phyloP scores from a whole-genome alignment of 2,113 vertebrate species.

The Gila orcuttii region DNA sequence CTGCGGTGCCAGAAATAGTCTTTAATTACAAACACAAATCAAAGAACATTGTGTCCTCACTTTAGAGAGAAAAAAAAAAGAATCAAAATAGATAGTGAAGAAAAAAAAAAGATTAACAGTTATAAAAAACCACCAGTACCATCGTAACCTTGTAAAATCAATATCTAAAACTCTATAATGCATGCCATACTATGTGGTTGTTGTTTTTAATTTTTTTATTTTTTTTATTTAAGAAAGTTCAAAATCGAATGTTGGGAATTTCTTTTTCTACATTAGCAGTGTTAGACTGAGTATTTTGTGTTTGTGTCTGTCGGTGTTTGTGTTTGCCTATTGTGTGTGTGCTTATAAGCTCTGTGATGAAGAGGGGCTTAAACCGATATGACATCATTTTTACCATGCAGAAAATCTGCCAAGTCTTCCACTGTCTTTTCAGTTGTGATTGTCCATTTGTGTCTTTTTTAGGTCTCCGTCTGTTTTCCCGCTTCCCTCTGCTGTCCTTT shows the following conservation, averaged over 20 bases:
- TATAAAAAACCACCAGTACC: conserved; percentile 76
- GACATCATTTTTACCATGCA: conserved; percentile 68
- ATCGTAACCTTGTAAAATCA: conserved; percentile 73
- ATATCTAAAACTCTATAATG: conserved; percentile 73
- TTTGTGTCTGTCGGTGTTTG: background rate
- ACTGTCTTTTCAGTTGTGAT: conserved; percentile 69
- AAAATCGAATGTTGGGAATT: conserved; percentile 52
- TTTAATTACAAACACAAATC: conserved; percentile 77
- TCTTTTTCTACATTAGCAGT: conserved; percentile 67
- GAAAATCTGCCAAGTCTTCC: conserved; percentile 64
- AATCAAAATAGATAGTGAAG: conserved; percentile 71
- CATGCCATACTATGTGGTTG: conserved; percentile 77
- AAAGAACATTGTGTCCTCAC: conserved; percentile 76
- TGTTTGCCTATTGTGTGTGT: conserved; percentile 46
- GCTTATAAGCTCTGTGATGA: conserved; percentile 70
- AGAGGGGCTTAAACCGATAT: conserved; percentile 54
- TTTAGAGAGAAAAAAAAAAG: conserved; percentile 55
- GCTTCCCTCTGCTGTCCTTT: conserved; percentile 65
- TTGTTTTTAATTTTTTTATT: background rate
- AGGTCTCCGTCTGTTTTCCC: conserved; percentile 66
- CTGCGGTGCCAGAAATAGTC: conserved; percentile 73
- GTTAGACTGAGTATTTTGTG: conserved; percentile 48
- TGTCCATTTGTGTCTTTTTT: conserved; percentile 70
- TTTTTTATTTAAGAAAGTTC: conserved; percentile 65
- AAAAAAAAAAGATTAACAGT: conserved; percentile 69